Evolutionary conservation across 1,140 invertebrate species (phyloP), one percentile per base, ranked within the genome.

Genomic region (Mya arenaria): DNA sequence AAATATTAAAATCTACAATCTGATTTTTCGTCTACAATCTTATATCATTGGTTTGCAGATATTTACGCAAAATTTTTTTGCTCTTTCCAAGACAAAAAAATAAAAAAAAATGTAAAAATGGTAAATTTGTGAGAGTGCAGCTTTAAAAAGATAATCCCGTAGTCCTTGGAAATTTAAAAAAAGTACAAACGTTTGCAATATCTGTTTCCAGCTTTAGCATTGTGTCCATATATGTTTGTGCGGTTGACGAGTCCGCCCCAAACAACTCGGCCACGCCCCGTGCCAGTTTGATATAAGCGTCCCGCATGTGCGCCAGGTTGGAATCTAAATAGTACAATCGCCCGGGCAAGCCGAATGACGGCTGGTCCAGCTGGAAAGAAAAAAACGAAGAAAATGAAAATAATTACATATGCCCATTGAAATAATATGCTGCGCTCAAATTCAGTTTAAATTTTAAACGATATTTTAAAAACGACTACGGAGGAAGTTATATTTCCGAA

Each of bases 261-360:
- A 97, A 90, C 25, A 97, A 92, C 2, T 95, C 90, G 0, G 96
- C 96, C 0, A 97, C 94, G 85, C 95, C 94, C 0, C 95, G 95
- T 95, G 97, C 97, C 85, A 96, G 96, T 56, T 94, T 94, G 88
- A 96, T 95, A 89, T 97, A 97, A 0, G 96, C 96, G 80, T 94
- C 89, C 17, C 96, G 91, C 68, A 81, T 86, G 34, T 74, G 74
- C 41, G 85, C 85, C 6, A 94, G 92, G 79, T 95, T 94, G 60
- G 95, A 95, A 83, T 96, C 96, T 44, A 97, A 89, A 89, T 97
- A 97, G 89, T 97, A 96, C 39, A 96, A 93, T 71, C 96, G 94
- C 6, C 96, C 96, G 0, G 96, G 96, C 77, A 97, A 92, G 0
- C 96, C 96, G 79, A 97, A 93, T 52, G 94, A 94, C 93, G 96